Percentiles rank a stretch among this genome's conserved stretches.
These are phyloP conservation scores for Hoplostethus mediterraneus DNA, from an alignment of 2,797 vertebrate genomes.

Conservation along the genomic window DNA sequence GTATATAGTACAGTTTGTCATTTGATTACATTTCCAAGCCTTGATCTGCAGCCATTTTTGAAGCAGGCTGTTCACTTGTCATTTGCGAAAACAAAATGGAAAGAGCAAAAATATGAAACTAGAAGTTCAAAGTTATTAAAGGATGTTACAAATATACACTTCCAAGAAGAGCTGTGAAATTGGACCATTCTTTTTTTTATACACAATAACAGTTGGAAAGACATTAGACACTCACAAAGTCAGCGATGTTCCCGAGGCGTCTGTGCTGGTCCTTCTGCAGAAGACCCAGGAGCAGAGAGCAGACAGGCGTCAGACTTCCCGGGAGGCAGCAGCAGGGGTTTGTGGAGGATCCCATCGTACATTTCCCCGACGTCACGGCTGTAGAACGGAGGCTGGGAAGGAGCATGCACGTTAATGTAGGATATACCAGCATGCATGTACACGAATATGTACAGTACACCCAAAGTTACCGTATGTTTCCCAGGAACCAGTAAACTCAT, in stretches of 20 bases:
- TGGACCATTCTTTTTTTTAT: neutral
- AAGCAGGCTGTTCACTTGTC: too few relatives aligned
- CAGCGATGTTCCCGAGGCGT: constrained; percentile 93
- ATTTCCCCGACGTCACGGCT: constrained; percentile 93
- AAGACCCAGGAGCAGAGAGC: constrained; percentile 91
- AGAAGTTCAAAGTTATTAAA: too few relatives aligned
- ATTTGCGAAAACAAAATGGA: too few relatives aligned
- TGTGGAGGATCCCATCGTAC: constrained; percentile 96
- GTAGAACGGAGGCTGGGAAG: constrained; percentile 94
- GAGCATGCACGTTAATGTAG: neutral
- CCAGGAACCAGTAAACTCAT: neutral
- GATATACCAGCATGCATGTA: neutral
- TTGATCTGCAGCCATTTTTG: neutral
- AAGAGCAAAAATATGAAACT: too few relatives aligned
- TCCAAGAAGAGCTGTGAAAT: neutral
- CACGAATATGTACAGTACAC: neutral
- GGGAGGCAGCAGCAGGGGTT: constrained; percentile 90
- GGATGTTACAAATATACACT: too few relatives aligned
- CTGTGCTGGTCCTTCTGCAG: constrained; percentile 95
- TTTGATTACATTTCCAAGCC: neutral
- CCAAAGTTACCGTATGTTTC: too few relatives aligned
- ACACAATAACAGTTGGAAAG: neutral
- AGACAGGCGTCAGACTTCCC: constrained; percentile 91
- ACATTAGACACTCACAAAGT: constrained; percentile 88
- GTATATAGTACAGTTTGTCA: neutral